phyloP scores from a whole-genome alignment of 2,888 invertebrate species.

The Drosophila cracens region DNA sequence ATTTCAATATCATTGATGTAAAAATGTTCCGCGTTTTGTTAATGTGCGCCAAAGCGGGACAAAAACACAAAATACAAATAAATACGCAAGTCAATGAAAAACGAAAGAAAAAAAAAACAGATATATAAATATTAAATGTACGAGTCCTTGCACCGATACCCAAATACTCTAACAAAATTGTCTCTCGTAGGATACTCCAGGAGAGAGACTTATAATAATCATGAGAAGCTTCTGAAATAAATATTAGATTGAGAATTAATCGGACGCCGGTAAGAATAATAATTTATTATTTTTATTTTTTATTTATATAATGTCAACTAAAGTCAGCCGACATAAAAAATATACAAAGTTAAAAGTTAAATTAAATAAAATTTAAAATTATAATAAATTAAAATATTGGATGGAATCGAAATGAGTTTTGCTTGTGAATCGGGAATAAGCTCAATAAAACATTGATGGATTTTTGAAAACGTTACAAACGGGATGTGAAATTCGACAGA shows the following conservation, averaged over 20 bases:
- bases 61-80: slow-evolving; percentile 35
- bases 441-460: background rate
- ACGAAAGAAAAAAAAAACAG: slow-evolving; percentile 9
- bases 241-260: background rate
- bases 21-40: slow-evolving; percentile 56
- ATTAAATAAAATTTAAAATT: background rate
- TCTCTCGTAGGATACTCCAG: background rate
- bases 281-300: no score
- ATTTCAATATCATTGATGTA: slow-evolving; percentile 78
- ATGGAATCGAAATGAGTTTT: background rate
- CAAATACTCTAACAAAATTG: slow-evolving; percentile 20
- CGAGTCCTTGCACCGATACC: background rate
- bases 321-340: no score
- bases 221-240: background rate
- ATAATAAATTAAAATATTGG: background rate
- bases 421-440: background rate
- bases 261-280: no score
- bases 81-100: slow-evolving; percentile 67
- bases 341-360: no score
- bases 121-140: slow-evolving; percentile 26
- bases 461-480: background rate
- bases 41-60: slow-evolving; percentile 48
- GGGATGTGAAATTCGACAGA: background rate
- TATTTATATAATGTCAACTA: no score
- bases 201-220: background rate